These are phyloP conservation scores for Callithrix jacchus DNA, from an alignment of 2,113 vertebrate species.

Conservation along the genomic window DNA sequence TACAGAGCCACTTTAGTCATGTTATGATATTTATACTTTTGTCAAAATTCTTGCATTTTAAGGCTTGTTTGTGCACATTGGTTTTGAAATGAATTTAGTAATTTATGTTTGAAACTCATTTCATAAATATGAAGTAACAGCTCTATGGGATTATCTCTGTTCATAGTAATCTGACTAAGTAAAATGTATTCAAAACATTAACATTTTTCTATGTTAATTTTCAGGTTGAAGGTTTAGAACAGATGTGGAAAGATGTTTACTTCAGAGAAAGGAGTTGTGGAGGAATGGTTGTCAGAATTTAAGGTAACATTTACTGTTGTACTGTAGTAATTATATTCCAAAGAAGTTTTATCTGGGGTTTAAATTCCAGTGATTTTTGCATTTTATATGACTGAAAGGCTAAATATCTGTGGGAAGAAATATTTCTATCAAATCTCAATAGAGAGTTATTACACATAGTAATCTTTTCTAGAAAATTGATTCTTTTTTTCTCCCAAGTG, in stretches of 20 bases:
- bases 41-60: conserved; percentile 35
- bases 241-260: conserved; percentile 97
- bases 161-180: conserved; percentile 13
- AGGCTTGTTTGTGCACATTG: not conserved
- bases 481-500: conserved; percentile 15
- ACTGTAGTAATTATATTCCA: conserved; percentile 1
- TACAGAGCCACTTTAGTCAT: conserved; percentile 39
- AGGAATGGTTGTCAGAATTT: conserved; percentile 98
- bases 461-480: conserved; percentile 38
- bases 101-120: conserved; percentile 50
- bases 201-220: conserved; percentile 75
- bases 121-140: conserved; percentile 38
- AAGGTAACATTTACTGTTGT: conserved; percentile 87
- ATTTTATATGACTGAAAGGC: conserved; percentile 24
- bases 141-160: conserved; percentile 1
- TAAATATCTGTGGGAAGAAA: conserved; percentile 26
- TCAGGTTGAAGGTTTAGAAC: conserved; percentile 81
- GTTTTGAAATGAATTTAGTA: conserved; percentile 52
- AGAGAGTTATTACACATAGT: not conserved
- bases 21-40: conserved; percentile 53
- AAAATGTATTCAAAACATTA: conserved; percentile 32
- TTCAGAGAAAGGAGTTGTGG: conserved; percentile 96
- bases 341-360: conserved; percentile 35
- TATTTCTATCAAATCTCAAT: conserved; percentile 5
- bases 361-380: conserved; percentile 39